Conservation (phyloP, 2,113 vertebrate species). For the Gasterosteus aculeatus region DNA sequence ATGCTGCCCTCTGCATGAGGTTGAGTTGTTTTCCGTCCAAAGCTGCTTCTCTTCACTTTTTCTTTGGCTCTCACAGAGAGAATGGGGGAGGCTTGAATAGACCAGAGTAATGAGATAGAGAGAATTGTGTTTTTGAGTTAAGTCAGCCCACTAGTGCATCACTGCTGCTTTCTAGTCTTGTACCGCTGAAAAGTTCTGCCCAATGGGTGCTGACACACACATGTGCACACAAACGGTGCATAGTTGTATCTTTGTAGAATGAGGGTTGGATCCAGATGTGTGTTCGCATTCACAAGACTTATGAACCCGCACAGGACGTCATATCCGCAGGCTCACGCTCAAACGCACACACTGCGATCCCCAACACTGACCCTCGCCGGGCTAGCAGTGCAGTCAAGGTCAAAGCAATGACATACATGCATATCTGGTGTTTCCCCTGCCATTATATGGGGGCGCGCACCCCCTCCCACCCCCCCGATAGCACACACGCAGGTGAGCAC, state of each 20-base stretch:
- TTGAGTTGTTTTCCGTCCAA: constrained; percentile 21
- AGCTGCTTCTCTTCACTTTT: constrained; percentile 49
- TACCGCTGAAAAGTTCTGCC: constrained; percentile 59
- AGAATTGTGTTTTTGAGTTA: constrained; percentile 3
- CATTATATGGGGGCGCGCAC: too few relatives aligned
- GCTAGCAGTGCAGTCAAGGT: not conserved
- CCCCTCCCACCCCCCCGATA: too few relatives aligned
- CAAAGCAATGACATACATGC: not conserved
- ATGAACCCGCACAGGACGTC: not conserved
- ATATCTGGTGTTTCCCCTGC: not conserved
- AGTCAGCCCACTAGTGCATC: constrained; percentile 56
- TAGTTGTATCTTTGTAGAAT: constrained; percentile 25
- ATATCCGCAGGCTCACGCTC: not conserved
- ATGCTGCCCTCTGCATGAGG: constrained; percentile 3
- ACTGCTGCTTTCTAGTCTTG: constrained; percentile 68
- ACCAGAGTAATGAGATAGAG: constrained; percentile 31
- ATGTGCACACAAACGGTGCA: not conserved
- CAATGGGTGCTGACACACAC: constrained; percentile 36
- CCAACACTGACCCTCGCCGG: not conserved
- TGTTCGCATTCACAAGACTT: constrained; percentile 24
- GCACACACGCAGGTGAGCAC: too few relatives aligned
- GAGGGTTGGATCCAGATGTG: constrained; percentile 27
- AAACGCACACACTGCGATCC: not conserved
- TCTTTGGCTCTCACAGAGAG: constrained; percentile 38
- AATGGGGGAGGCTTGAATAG: constrained; percentile 44